Evolutionary conservation across 2,888 invertebrate genomes (phyloP).

Genomic region (Psylliodes chrysocephalus): DNA sequence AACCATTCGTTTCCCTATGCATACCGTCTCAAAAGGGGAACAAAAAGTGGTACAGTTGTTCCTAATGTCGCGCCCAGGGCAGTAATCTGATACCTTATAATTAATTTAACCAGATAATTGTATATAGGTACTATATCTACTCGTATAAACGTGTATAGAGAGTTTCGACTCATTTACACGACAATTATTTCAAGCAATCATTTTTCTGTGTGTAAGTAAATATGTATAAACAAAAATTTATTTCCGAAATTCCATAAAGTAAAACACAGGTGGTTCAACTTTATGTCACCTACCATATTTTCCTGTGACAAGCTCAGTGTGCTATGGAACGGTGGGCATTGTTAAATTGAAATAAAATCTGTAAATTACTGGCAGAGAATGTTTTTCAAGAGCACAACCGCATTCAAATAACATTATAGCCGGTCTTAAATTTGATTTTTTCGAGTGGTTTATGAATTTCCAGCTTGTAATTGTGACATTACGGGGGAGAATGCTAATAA

Average conservation of each 20-base stretch:
- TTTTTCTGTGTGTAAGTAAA: too few species aligned
- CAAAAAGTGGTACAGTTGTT: too few species aligned
- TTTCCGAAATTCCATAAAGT: neutral
- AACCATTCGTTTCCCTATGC: too few species aligned
- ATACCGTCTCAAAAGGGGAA: too few species aligned
- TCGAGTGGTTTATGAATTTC: constrained; percentile 32
- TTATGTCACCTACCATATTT: neutral
- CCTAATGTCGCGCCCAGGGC: too few species aligned
- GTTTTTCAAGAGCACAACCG: constrained; percentile 16
- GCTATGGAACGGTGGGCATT: constrained; percentile 15
- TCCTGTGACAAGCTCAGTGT: constrained; percentile 3
- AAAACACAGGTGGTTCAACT: constrained; percentile 3
- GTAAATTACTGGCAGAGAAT: constrained; percentile 10
- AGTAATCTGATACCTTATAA: too few species aligned
- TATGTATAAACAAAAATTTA: neutral
- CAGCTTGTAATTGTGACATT: constrained; percentile 39
- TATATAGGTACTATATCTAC: too few species aligned
- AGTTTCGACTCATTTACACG: too few species aligned
- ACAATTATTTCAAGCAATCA: too few species aligned
- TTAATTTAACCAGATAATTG: too few species aligned
- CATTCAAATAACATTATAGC: constrained; percentile 24
- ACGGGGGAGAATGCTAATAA: constrained; percentile 34
- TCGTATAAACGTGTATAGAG: too few species aligned
- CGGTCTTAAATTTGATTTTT: constrained; percentile 30
- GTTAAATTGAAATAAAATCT: constrained; percentile 21